Percentiles rank a stretch among this genome's conserved stretches.
phyloP scores from a whole-genome alignment of 1,140 invertebrate genomes.

The Trachymyrmex cornetzi region DNA sequence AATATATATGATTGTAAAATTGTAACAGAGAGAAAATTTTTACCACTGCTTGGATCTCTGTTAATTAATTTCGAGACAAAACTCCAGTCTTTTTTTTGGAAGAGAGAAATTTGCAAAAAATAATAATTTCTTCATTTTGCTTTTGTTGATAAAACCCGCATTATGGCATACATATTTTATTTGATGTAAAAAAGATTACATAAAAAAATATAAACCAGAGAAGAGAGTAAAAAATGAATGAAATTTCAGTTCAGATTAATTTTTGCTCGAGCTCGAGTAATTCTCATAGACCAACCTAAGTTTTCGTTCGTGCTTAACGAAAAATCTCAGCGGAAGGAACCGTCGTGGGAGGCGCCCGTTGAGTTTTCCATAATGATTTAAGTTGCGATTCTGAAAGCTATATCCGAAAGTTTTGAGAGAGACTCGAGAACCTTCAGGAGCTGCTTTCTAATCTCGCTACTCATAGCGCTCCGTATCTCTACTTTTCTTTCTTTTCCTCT shows the following conservation, averaged over 20 bases:
- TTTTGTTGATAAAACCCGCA: neutral
- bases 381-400: constrained; percentile 37
- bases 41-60: constrained; percentile 20
- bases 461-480: neutral
- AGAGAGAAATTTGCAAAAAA: neutral
- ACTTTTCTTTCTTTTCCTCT: neutral
- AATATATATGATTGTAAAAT: constrained; percentile 27
- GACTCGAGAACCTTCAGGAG: constrained; percentile 22
- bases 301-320: neutral
- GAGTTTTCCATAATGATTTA: constrained; percentile 10
- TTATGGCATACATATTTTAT: neutral
- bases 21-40: constrained; percentile 19
- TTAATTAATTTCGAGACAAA: constrained; percentile 55
- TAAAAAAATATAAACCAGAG: neutral
- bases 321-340: neutral
- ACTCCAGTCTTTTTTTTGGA: neutral
- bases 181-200: neutral
- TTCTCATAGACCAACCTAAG: neutral
- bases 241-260: neutral
- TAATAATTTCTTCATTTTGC: constrained; percentile 20
- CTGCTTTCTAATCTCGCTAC: constrained; percentile 35
- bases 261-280: neutral
- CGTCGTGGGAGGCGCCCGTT: neutral
- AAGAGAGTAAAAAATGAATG: neutral
- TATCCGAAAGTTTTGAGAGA: constrained; percentile 13